Base-by-base conservation (phyloP, 2,113 vertebrate genomes). In the Mixornis gularis region DNA sequence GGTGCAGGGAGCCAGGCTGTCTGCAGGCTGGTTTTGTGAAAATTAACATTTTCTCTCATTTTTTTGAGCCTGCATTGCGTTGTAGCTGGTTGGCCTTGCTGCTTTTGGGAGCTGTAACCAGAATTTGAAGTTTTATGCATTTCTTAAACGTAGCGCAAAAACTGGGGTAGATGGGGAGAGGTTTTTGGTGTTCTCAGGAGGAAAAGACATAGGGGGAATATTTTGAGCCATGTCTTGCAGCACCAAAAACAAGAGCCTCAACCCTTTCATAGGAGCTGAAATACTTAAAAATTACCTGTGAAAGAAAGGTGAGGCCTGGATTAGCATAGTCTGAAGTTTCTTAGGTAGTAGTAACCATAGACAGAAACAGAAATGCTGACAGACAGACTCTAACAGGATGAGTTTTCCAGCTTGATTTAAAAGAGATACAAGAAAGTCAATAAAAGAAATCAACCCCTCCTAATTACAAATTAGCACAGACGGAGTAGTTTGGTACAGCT, bases 401-500 rank as follows among this genome's bases (percentile, higher is more conserved):
- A 22, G 8, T 38, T 84, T 90, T 84, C 36, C 76, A 91, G 32
- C 27, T 80, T 53, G 48, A 49, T 88, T 86, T 88, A 84, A 68
- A 88, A 72, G 40, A 32, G 27, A 32, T 38, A n/a, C n/a, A n/a
- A n/a, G n/a, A n/a, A n/a, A n/a, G 27, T 71, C 30, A 26, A 12
- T 13, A 71, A 36, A 86, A 46, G 49, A 86, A 89, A 86, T 80
- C 41, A 63, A 56, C n/a, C 17, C 36, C 56, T 80, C 46, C 27
- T 93, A 71, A 93, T 89, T 84, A 74, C 26, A 44, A 73, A 85
- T 90, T 34, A 81, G 46, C 59, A 58, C 27, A 70, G 71, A 19
- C 63, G 79, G 89, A 74, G 53, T 52, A 79, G 41, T 78, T 78
- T 71, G 52, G 43, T 56, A 17, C 30, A 71, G 40, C 48, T 74